Conservation (phyloP, 1,140 invertebrate genomes). For the Druon quercuslanigerum region DNA sequence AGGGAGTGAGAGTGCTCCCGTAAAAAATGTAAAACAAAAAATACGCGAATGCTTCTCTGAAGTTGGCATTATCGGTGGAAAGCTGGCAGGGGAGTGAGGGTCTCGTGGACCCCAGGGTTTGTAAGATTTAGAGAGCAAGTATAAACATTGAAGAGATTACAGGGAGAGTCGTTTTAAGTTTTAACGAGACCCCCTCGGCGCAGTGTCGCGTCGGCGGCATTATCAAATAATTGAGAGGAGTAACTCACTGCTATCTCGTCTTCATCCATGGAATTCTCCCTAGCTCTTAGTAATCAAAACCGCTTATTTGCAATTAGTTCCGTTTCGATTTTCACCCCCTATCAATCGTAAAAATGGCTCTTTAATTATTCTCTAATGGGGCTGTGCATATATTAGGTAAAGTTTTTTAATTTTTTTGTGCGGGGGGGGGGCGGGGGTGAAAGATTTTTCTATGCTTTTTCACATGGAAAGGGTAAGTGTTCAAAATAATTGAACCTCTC, state of each 20-base stretch:
- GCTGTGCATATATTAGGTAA: too few species aligned
- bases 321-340: background rate
- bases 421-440: too few species aligned
- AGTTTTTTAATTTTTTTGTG: too few species aligned
- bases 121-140: conserved; percentile 68
- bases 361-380: too few species aligned
- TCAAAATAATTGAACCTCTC: too few species aligned
- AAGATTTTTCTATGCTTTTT: too few species aligned
- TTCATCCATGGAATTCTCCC: conserved; percentile 62
- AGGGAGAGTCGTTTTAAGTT: conserved; percentile 73
- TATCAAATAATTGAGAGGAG: conserved; percentile 76
- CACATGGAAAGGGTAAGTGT: too few species aligned
- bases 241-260: conserved; percentile 72
- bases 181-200: conserved; percentile 74
- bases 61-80: conserved; percentile 52
- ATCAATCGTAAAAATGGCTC: too few species aligned
- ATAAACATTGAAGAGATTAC: conserved; percentile 75
- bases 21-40: conserved; percentile 14
- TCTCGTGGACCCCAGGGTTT: conserved; percentile 55
- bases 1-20: background rate
- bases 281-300: conserved; percentile 39
- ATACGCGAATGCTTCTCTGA: conserved; percentile 40
- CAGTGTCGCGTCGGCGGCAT: conserved; percentile 71
- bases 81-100: conserved; percentile 43
- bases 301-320: background rate